These are phyloP conservation scores for Mythimna vitellina DNA, from an alignment of 2,888 invertebrate species.

Conservation along the genomic window DNA sequence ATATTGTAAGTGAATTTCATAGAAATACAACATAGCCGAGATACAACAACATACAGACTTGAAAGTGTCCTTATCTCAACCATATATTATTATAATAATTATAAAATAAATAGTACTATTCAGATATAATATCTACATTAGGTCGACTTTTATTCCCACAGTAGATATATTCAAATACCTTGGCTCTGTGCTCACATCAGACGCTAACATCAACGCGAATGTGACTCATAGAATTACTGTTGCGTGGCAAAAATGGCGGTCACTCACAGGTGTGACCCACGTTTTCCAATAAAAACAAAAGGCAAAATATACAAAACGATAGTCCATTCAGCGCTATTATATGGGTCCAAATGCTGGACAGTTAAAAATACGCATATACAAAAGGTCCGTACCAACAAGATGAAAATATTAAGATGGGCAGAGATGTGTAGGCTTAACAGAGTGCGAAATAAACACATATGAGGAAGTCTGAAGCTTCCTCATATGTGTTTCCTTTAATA, in stretches of 20 bases:
- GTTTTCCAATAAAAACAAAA: not conserved
- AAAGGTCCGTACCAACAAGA: not conserved
- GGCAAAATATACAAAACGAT: not conserved
- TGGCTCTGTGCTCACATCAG: too few species aligned
- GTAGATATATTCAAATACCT: too few species aligned
- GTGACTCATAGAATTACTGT: too few species aligned
- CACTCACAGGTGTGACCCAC: not conserved
- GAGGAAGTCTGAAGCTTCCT: not conserved
- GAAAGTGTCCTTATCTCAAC: not conserved
- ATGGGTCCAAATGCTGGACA: not conserved
- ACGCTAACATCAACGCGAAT: too few species aligned
- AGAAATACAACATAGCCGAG: not conserved
- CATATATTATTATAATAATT: not conserved
- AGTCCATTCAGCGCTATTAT: not conserved
- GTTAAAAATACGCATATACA: not conserved
- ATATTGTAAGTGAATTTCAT: constrained; percentile 29
- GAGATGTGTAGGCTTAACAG: not conserved
- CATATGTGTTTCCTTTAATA: not conserved
- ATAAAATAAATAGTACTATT: not conserved
- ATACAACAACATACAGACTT: not conserved
- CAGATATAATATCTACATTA: too few species aligned
- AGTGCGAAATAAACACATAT: not conserved
- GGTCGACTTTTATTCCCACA: too few species aligned
- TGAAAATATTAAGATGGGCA: not conserved
- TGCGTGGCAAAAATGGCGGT: too few species aligned